phyloP scores from a whole-genome alignment of 2,113 vertebrate species.

The Anolis carolinensis region DNA sequence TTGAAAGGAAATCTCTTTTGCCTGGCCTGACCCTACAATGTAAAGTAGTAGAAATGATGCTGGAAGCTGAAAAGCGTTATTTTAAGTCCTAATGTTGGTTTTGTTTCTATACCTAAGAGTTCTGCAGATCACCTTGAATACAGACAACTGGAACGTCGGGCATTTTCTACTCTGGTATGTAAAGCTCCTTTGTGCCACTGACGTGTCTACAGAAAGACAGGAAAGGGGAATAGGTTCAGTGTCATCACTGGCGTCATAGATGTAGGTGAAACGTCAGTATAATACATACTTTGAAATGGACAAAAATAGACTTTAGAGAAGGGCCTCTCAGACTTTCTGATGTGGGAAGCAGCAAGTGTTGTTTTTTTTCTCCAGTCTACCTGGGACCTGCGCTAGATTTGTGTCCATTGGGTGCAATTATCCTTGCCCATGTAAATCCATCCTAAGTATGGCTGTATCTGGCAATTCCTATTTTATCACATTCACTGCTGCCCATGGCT shows the following conservation, averaged over 20 bases:
- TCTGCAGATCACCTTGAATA: neutral
- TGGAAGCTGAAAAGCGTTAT: neutral
- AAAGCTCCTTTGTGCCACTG: neutral
- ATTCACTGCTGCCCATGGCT: neutral
- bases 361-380: too few relatives aligned
- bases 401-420: too few relatives aligned
- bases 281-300: too few relatives aligned
- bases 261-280: too few relatives aligned
- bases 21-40: too few relatives aligned
- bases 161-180: neutral
- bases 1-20: too few relatives aligned
- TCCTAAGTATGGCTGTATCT: neutral
- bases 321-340: too few relatives aligned
- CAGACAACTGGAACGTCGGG: neutral
- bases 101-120: neutral
- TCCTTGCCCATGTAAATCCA: too few relatives aligned
- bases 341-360: too few relatives aligned
- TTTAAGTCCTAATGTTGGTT: neutral
- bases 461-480: neutral
- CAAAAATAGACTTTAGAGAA: too few relatives aligned
- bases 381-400: too few relatives aligned
- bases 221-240: neutral
- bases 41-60: too few relatives aligned
- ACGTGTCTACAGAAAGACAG: neutral
- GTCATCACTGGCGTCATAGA: neutral